These are phyloP conservation scores for Pseudomyrmex flavicornis DNA, from an alignment of 1,140 invertebrate species.

Conservation along the genomic window DNA sequence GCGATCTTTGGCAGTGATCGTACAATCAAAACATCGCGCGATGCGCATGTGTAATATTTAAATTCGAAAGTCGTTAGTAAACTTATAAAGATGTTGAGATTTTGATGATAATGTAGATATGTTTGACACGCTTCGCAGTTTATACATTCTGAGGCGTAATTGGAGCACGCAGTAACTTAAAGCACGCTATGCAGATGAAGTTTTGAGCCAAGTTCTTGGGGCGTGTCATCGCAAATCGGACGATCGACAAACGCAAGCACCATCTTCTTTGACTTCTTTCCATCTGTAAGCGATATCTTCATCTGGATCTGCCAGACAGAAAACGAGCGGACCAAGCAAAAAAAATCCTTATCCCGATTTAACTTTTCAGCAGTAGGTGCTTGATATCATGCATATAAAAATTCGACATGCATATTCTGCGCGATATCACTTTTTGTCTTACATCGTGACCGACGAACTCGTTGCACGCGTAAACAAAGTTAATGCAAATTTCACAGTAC, in stretches of 20 bases:
- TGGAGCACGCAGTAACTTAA: not conserved
- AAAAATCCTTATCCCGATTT: constrained; percentile 6
- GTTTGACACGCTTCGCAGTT: not conserved
- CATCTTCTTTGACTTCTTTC: constrained; percentile 27
- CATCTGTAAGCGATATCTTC: constrained; percentile 36
- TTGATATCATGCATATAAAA: constrained; percentile 22
- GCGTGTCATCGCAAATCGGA: constrained; percentile 60
- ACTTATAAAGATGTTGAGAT: constrained; percentile 47
- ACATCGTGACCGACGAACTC: not conserved
- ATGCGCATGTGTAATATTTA: not conserved
- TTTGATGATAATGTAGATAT: constrained; percentile 21
- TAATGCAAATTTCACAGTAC: constrained; percentile 54
- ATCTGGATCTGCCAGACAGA: constrained; percentile 29
- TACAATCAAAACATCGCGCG: constrained; percentile 6
- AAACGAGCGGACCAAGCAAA: constrained; percentile 31
- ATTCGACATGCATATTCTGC: not conserved
- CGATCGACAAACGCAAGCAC: constrained; percentile 42
- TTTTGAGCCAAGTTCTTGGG: constrained; percentile 44
- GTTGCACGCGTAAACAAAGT: constrained; percentile 47
- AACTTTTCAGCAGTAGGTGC: not conserved
- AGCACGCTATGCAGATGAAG: constrained; percentile 9
- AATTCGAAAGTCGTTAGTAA: constrained; percentile 43
- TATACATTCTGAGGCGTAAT: constrained; percentile 25
- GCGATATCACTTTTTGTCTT: constrained; percentile 21
- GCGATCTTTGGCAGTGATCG: constrained; percentile 27